Percentiles rank a stretch among this genome's conserved stretches.
phyloP scores from a whole-genome alignment of 2,113 vertebrate species.

The Ictalurus furcatus region DNA sequence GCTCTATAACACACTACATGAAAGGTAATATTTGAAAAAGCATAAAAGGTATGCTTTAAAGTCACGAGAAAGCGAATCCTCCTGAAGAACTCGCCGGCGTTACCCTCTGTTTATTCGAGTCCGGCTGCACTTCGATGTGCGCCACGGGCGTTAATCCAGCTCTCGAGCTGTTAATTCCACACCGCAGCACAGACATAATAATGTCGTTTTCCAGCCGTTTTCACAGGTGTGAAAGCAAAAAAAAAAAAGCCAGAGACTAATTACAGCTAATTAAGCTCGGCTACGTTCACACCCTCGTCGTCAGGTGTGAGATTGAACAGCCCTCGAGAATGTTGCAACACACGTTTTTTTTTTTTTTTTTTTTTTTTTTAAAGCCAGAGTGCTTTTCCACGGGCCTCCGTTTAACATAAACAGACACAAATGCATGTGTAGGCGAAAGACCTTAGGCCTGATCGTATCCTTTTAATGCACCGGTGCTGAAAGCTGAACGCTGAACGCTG shows the following conservation, averaged over 20 bases:
- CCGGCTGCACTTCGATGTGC: background rate
- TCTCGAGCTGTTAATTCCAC: background rate
- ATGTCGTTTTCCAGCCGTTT: background rate
- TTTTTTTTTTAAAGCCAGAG: conserved; percentile 2
- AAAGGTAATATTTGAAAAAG: too few species aligned
- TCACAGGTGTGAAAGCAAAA: conserved; percentile 45
- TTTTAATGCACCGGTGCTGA: conserved; percentile 53
- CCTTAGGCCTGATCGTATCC: conserved; percentile 49
- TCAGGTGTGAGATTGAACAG: conserved; percentile 44
- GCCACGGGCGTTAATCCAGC: conserved; percentile 1
- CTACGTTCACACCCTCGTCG: conserved; percentile 46
- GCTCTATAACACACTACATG: too few species aligned
- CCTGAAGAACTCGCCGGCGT: background rate
- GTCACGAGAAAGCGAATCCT: background rate
- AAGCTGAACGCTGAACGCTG: conserved; percentile 39
- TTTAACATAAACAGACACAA: conserved; percentile 53
- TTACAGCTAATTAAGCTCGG: conserved; percentile 44
- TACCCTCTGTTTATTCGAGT: background rate
- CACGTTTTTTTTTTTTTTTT: conserved; percentile 10
- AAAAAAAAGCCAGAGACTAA: conserved; percentile 38
- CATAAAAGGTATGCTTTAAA: background rate
- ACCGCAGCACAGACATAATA: background rate
- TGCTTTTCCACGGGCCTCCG: conserved; percentile 41
- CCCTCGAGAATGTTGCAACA: conserved; percentile 30
- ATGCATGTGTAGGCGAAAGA: conserved; percentile 17